Base-by-base conservation (phyloP, 2,113 vertebrate genomes). In the Seriola aureovittata region DNA sequence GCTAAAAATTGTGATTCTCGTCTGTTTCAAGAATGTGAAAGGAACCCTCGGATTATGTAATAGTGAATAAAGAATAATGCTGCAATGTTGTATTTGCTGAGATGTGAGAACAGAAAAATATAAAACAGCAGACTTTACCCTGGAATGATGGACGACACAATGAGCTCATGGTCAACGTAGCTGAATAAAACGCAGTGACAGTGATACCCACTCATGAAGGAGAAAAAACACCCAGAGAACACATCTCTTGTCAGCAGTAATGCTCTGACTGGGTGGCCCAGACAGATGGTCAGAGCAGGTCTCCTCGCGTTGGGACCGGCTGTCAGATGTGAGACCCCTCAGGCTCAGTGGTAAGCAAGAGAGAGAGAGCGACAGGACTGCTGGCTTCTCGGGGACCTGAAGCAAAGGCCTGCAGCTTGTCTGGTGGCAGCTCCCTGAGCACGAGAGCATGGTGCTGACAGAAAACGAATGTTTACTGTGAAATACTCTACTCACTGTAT, bases 251-350 rank as follows among this genome's bases (percentile, higher is more conserved):
- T 87, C 89, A 88, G 89, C 89, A 77, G 81, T 70, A 65, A 63
- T 70, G 32, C 55, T 55, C 14, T 59, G 81, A 48, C 68, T 76
- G 65, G 12, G 19, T 60, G 66, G 59, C 70, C 54, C 82, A 55
- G 76, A 85, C 90, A 90, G 85, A 90, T 88, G 92, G 88, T 82
- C 87, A 72, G 83, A 85, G 54, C 16, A 54, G 78, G 87, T 83
- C 88, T 79, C 68, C 29, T 29, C 69, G 91, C 54, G 0, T 57
- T 83, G 90, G 88, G 91, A 92, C 77, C 66, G 21, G 80, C 85
- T 93, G 91, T 93, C 90, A 90, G 83, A 82, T 62, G 0, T 29
- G 71, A 73, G 66, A 60, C 75, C 83, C 85, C 81, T 64, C 66
- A 71, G 85, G 80, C 72, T 62, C 34, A 2, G 10, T 44, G 57